Conservation (phyloP, 2,888 invertebrate species). For the Sphecodes monilicornis region DNA sequence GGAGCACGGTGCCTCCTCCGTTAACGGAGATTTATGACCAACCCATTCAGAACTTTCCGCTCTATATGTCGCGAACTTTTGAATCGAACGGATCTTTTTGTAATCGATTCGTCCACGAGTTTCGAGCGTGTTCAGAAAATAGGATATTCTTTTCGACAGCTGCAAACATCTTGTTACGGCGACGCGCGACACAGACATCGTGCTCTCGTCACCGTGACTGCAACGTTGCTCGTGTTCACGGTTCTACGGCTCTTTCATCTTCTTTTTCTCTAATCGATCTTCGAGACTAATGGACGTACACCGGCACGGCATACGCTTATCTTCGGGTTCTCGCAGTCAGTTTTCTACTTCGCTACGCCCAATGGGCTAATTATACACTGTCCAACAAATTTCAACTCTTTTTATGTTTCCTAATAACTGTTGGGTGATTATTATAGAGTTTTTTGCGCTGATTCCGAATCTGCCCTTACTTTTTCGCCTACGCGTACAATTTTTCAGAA, state of each 20-base stretch:
- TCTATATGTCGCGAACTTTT: neutral
- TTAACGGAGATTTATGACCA: slow-evolving; percentile 47
- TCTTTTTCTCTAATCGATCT: neutral
- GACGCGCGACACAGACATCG: neutral
- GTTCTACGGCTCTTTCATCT: neutral
- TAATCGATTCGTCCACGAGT: neutral
- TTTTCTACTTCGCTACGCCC: no score
- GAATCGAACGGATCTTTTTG: neutral
- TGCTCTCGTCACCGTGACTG: neutral
- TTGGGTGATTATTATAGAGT: no score
- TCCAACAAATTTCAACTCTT: no score
- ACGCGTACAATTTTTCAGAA: no score
- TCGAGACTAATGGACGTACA: neutral
- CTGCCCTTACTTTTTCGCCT: no score
- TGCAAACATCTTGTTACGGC: neutral
- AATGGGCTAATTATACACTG: no score
- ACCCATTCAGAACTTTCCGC: slow-evolving; percentile 40
- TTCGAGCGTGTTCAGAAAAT: neutral
- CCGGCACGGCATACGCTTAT: no score
- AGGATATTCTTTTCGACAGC: neutral
- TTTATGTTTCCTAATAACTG: no score
- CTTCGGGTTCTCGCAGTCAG: no score
- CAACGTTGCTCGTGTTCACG: neutral
- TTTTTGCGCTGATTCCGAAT: no score
- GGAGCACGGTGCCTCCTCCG: slow-evolving; percentile 6